Evolutionary conservation across 2,113 vertebrate species (phyloP).

Genomic region (Myiopsitta monachus): DNA sequence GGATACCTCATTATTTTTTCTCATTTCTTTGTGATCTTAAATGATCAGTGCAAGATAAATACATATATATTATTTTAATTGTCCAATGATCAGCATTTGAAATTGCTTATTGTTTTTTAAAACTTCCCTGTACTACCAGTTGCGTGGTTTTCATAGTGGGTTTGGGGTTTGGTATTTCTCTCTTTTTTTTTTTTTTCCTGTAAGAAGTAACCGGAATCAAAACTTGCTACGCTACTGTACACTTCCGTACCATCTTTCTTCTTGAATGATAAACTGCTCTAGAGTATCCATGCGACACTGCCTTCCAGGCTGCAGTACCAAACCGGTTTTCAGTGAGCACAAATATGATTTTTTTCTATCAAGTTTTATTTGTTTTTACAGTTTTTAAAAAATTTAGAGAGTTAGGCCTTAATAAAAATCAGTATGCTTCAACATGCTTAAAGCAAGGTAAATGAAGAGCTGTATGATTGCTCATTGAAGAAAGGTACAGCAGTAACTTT

Average conservation of each 20-base stretch:
- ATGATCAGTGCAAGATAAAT: background rate
- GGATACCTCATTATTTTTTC: background rate
- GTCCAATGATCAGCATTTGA: background rate
- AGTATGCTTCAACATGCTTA: background rate
- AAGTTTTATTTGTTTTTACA: background rate
- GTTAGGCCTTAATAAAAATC: background rate
- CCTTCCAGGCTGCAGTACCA: background rate
- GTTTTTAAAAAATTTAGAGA: background rate
- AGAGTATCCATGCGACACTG: background rate
- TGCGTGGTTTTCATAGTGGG: background rate
- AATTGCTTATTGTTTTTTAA: background rate
- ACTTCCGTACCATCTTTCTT: background rate
- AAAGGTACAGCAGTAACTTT: background rate
- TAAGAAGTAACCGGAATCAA: background rate
- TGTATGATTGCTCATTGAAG: background rate
- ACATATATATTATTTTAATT: background rate
- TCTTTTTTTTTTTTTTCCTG: background rate
- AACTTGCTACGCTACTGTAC: background rate
- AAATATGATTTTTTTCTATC: background rate
- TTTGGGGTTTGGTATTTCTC: background rate
- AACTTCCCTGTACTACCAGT: background rate
- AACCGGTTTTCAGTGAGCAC: background rate
- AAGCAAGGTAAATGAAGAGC: background rate
- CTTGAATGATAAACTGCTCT: background rate
- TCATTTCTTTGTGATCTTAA: slow-evolving; percentile 27